Conservation (phyloP, 2,888 invertebrate species). For the Alentia gelatinosa region DNA sequence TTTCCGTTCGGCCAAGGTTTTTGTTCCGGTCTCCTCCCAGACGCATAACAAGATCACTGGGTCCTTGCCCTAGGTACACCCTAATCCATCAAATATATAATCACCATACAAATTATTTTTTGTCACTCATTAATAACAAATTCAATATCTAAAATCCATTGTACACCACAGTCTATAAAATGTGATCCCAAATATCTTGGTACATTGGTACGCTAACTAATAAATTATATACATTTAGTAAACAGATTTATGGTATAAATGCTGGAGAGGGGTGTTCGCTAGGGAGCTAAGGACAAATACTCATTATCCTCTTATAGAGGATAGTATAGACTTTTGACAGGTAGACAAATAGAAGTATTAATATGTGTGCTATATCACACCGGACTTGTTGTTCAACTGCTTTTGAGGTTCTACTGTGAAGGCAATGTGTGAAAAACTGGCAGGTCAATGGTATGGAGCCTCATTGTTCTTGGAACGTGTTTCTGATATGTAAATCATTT, state of each 20-base stretch:
- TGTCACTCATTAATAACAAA: background rate
- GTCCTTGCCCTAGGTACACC: conserved; percentile 40
- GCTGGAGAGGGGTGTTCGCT: conserved; percentile 14
- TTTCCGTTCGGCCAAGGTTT: background rate
- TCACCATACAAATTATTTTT: background rate
- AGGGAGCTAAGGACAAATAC: conserved; percentile 39
- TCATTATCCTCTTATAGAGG: background rate
- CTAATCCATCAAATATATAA: background rate
- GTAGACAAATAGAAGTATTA: background rate
- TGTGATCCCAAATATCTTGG: no score
- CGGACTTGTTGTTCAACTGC: background rate
- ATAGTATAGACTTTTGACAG: background rate
- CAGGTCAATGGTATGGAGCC: background rate
- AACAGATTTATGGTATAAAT: no score
- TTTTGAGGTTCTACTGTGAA: background rate
- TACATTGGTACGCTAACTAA: no score
- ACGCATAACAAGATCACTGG: background rate
- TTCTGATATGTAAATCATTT: no score
- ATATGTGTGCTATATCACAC: background rate
- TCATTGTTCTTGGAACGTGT: no score
- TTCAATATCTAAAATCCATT: background rate
- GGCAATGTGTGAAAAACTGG: background rate
- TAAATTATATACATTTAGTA: no score
- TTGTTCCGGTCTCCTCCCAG: background rate
- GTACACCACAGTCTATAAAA: no score